phyloP scores from a whole-genome alignment of 1,140 invertebrate species.

The Bombus confusus region DNA sequence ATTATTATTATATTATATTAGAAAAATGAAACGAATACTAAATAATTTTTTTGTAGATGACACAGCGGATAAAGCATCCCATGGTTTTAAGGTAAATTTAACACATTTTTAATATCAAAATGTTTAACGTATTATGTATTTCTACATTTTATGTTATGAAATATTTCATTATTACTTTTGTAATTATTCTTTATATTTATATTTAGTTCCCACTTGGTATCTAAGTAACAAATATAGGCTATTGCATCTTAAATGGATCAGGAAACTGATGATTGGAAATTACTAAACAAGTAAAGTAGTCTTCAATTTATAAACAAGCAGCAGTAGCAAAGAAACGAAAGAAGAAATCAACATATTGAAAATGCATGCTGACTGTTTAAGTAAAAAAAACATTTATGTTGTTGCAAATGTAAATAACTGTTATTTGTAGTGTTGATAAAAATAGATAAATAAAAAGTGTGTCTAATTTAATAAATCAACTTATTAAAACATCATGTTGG shows the following conservation, averaged over 20 bases:
- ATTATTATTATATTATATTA: neutral
- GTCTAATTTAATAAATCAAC: neutral
- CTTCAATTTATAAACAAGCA: neutral
- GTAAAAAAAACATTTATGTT: neutral
- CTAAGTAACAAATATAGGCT: neutral
- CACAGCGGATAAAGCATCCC: neutral
- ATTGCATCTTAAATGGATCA: neutral
- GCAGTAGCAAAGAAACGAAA: neutral
- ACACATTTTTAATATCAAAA: neutral
- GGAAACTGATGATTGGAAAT: neutral
- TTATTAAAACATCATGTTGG: conserved; percentile 38
- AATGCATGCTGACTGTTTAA: neutral
- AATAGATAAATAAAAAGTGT: conserved; percentile 13
- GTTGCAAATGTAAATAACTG: conserved; percentile 27
- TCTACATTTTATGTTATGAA: neutral
- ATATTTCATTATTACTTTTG: neutral
- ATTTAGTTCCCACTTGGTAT: neutral
- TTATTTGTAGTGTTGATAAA: conserved; percentile 23
- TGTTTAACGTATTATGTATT: neutral
- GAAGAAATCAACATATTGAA: neutral
- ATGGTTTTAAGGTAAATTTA: neutral
- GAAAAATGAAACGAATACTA: neutral
- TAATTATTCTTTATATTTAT: conserved; percentile 18
- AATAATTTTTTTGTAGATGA: neutral
- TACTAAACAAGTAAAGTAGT: conserved; percentile 10